Base-by-base conservation (phyloP, 2,113 vertebrate genomes). In the Ascaphus truei region DNA sequence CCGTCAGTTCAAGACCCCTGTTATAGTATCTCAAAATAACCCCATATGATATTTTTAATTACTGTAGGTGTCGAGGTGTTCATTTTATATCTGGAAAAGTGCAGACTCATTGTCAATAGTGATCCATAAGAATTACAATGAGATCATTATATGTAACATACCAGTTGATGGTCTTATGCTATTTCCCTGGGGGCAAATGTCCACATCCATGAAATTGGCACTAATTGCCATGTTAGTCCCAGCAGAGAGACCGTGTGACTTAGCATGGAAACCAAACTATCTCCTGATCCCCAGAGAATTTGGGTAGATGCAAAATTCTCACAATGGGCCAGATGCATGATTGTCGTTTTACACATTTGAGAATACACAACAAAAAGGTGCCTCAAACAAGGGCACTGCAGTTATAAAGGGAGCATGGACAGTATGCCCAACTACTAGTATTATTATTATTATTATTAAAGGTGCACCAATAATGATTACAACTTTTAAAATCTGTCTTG, bases 191-290 rank as follows among this genome's bases (percentile, higher is more conserved):
- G 52, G 52, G 30, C 9, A 66, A 29, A 25, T 27, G 29, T 18
- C 30, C 55, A 33, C 18, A 50, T 68, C 66, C 27, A 59, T 50
- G 43, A 50, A 57, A 59, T 23, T 68, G 41, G 59, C 66, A 59
- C 66, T 68, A 68, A 68, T 68, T 68, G 31, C 55, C n/a, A 37
- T 36, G 11, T 27, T 37, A 27, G 10, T 37, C 31, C 36, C 55
- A 48, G 30, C 18, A 50, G 52, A 58, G 15, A 12, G 53, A 58
- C 53, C 52, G 34, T 56, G 66, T 13, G 23, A 57, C 2, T 6
- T 12, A 59, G 33, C 25, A 16, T 36, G 41, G 15, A 59, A 59
- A 48, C 4, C 4, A 27, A 26, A 50, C 37, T 50, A 59, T 68
- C 30, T 68, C 31, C 27, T 50, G 27, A 27, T 59, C 55, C 66